These are phyloP conservation scores for Neolamprologus variostigma DNA, from an alignment of 2,113 vertebrate genomes.

Conservation along the genomic window DNA sequence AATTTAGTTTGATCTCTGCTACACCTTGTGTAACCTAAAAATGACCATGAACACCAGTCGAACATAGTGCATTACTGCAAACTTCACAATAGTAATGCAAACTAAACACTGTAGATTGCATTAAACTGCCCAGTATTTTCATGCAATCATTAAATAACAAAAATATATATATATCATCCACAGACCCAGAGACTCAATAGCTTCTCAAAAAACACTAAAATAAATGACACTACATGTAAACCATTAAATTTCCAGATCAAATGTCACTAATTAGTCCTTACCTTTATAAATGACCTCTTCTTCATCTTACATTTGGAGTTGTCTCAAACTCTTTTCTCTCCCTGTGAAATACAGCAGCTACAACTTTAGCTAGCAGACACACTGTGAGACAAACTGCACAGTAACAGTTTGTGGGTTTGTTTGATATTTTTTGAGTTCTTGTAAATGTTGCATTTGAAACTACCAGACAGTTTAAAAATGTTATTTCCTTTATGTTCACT, in stretches of 20 bases:
- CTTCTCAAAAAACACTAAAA: background rate
- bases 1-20: background rate
- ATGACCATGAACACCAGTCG: background rate
- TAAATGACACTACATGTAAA: background rate
- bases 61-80: background rate
- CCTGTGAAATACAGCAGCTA: background rate
- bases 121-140: background rate
- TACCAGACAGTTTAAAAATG: background rate
- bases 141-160: background rate
- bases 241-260: background rate
- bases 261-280: background rate
- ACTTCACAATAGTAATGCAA: background rate
- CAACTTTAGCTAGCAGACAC: background rate
- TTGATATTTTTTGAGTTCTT: background rate
- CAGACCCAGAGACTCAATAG: background rate
- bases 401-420: background rate
- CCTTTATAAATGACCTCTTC: background rate
- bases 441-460: background rate
- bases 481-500: background rate
- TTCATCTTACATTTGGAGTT: background rate
- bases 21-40: background rate
- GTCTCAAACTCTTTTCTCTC: background rate
- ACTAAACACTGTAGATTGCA: background rate
- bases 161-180: background rate
- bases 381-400: background rate